Evolutionary conservation across 1,140 invertebrate species (phyloP).

Genomic region (Pseudomyrmex gracilis): DNA sequence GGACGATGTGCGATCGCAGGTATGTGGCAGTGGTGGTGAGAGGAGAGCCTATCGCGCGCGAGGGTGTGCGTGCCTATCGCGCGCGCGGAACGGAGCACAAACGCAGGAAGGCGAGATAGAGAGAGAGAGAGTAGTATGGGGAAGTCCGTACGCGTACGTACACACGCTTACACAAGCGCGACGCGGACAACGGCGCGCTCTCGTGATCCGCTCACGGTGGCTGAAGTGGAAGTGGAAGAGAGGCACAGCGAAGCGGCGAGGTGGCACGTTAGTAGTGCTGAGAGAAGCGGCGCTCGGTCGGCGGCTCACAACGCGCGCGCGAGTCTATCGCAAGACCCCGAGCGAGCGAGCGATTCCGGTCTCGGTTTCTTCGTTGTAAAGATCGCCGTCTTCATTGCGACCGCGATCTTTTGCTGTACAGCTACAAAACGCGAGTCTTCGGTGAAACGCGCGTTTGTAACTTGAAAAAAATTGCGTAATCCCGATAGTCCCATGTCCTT

Average conservation of each 20-base stretch:
- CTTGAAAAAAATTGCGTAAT: background rate
- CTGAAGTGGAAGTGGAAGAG: constrained; percentile 49
- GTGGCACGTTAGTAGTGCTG: constrained; percentile 61
- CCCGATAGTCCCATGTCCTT: background rate
- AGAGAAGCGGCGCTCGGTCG: constrained; percentile 51
- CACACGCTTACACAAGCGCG: constrained; percentile 17
- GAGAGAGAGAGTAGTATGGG: background rate
- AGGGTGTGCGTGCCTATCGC: constrained; percentile 27
- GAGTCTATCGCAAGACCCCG: constrained; percentile 56
- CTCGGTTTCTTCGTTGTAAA: background rate
- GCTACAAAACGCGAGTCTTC: background rate
- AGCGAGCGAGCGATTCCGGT: background rate
- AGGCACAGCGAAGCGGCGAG: constrained; percentile 59
- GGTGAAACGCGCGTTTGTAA: background rate
- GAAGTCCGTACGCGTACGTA: background rate
- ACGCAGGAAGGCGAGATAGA: constrained; percentile 23
- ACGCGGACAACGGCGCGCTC: constrained; percentile 14
- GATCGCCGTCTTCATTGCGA: background rate
- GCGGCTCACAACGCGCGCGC: constrained; percentile 49
- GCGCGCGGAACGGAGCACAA: constrained; percentile 11
- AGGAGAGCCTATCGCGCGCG: constrained; percentile 12
- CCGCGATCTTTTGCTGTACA: no score
- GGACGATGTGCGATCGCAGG: constrained; percentile 17
- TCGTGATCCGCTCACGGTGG: constrained; percentile 1
- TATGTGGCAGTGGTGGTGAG: constrained; percentile 22